Conservation (phyloP, 1,140 invertebrate species). For the Drosophila virilis region DNA sequence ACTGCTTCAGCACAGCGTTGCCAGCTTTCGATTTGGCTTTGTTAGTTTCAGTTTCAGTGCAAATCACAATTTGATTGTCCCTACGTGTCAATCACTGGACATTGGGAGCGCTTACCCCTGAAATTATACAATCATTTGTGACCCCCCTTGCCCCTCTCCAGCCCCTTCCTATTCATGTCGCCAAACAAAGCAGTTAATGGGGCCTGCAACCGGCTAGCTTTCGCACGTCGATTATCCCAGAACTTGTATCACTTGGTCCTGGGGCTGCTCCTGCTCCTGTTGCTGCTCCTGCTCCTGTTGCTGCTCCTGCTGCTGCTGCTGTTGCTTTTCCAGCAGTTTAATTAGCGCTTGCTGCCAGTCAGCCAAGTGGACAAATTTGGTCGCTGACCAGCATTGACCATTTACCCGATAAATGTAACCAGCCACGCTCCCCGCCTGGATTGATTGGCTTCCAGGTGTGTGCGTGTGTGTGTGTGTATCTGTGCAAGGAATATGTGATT, state of each 20-base stretch:
- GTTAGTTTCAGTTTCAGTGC: conserved; percentile 20
- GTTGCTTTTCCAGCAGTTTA: conserved; percentile 59
- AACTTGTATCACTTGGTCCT: conserved; percentile 67
- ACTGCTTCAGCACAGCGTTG: background rate
- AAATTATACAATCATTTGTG: conserved; percentile 76
- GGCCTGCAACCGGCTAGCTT: conserved; percentile 1
- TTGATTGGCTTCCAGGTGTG: conserved; percentile 46
- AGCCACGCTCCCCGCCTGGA: background rate
- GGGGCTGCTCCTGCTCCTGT: conserved; percentile 14
- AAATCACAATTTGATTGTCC: conserved; percentile 80
- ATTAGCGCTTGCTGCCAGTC: conserved; percentile 75
- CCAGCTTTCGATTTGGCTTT: conserved; percentile 6
- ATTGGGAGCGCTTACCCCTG: conserved; percentile 45
- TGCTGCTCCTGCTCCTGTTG: too few species aligned
- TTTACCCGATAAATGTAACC: conserved; percentile 53
- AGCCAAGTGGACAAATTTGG: conserved; percentile 71
- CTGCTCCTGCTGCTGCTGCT: conserved; percentile 6
- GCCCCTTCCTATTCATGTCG: background rate
- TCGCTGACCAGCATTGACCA: conserved; percentile 55
- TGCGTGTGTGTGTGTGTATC: background rate
- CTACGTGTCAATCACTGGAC: conserved; percentile 78
- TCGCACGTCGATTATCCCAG: conserved; percentile 64
- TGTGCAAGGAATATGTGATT: conserved; percentile 47
- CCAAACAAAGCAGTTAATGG: conserved; percentile 75
- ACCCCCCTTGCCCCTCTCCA: background rate